These are phyloP conservation scores for Cherax destructor DNA, from an alignment of 1,140 invertebrate species.

Conservation along the genomic window DNA sequence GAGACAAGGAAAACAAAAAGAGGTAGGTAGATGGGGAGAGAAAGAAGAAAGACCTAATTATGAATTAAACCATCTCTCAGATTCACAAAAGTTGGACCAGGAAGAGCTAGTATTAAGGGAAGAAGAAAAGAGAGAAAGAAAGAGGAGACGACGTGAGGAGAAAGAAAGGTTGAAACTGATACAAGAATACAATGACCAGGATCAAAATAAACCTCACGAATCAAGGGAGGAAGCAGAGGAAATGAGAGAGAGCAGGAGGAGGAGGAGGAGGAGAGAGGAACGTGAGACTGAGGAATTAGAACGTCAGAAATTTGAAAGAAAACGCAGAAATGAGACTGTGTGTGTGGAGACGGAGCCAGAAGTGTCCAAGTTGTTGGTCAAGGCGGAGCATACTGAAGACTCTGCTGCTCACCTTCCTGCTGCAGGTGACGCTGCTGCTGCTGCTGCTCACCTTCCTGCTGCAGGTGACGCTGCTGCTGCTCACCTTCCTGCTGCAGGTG, in stretches of 20 bases:
- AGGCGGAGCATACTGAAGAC: background rate
- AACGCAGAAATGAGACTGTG: background rate
- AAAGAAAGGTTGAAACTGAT: background rate
- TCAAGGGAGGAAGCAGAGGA: background rate
- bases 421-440: no score
- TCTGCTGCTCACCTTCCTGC: background rate
- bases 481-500: no score
- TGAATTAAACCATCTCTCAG: background rate
- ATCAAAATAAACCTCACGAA: background rate
- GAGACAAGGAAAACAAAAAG: background rate
- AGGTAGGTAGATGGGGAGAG: background rate
- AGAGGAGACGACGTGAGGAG: background rate
- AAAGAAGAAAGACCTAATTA: background rate
- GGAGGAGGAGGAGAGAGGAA: constrained; percentile 7
- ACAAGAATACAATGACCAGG: background rate
- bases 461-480: no score
- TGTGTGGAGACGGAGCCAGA: background rate
- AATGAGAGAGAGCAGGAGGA: constrained; percentile 1
- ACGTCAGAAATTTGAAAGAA: background rate
- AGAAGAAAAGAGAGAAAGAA: constrained; percentile 17
- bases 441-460: no score
- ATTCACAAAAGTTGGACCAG: background rate
- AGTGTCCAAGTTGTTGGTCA: background rate
- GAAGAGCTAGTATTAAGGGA: background rate
- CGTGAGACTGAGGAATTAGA: constrained; percentile 10